Conservation (phyloP, 2,113 vertebrate genomes). For the Anhinga rufa region DNA sequence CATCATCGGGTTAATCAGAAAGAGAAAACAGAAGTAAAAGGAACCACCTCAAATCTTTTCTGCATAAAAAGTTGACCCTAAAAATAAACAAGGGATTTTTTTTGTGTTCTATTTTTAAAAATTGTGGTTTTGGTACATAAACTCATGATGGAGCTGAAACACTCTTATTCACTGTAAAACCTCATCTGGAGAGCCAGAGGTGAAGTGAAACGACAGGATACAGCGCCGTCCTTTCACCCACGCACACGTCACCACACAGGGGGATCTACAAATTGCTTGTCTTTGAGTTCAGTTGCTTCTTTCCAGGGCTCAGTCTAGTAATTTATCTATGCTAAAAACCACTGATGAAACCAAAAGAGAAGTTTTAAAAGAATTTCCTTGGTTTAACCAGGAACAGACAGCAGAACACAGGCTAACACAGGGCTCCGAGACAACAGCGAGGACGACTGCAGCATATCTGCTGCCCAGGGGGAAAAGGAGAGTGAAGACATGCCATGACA, state of each 20-base stretch:
- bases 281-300: neutral
- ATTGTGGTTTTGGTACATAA: neutral
- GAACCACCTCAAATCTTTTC: neutral
- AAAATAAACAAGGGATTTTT: constrained; percentile 8
- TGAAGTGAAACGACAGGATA: constrained; percentile 12
- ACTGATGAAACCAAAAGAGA: neutral
- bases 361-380: neutral
- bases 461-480: no score
- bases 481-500: rapidly evolving
- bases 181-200: neutral
- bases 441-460: neutral
- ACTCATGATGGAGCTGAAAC: neutral
- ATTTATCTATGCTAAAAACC: neutral
- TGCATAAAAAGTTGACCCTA: neutral
- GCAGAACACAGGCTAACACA: neutral
- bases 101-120: constrained; percentile 18
- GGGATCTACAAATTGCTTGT: neutral
- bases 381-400: neutral
- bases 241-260: neutral
- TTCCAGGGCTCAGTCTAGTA: neutral
- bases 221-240: neutral
- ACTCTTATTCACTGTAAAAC: constrained; percentile 1
- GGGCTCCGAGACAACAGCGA: neutral
- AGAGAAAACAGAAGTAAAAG: constrained; percentile 28
- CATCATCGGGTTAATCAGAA: neutral